These are phyloP conservation scores for Anarrhichthys ocellatus DNA, from an alignment of 2,113 vertebrate species.

Conservation along the genomic window DNA sequence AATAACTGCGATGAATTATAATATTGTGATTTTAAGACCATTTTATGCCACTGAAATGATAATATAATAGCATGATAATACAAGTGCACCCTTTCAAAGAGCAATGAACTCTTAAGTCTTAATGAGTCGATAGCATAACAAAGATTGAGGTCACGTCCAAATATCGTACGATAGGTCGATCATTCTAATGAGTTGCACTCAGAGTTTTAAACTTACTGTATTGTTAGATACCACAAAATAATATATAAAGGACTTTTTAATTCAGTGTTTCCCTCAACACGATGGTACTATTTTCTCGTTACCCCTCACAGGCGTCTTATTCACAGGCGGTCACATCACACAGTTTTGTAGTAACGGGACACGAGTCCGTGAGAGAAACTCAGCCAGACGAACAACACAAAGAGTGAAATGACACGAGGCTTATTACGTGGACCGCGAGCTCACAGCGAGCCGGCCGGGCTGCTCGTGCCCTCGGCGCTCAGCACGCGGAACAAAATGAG, in stretches of 20 bases:
- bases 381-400: too few species aligned
- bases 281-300: not conserved
- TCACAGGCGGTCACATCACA: constrained; percentile 16
- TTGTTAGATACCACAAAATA: too few species aligned
- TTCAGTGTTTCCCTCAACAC: not conserved
- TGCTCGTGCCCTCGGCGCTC: constrained; percentile 39
- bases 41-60: not conserved
- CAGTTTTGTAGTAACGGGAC: constrained; percentile 11
- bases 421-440: constrained; percentile 48
- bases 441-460: constrained; percentile 42
- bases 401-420: constrained; percentile 39
- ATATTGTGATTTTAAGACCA: not conserved
- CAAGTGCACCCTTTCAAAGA: too few species aligned
- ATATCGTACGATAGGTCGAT: too few species aligned
- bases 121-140: too few species aligned
- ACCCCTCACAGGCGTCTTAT: not conserved
- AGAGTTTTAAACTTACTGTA: too few species aligned
- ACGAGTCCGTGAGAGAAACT: constrained; percentile 12
- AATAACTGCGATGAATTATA: too few species aligned
- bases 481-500: constrained; percentile 58
- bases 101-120: too few species aligned
- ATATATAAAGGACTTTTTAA: not conserved
- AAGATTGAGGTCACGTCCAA: too few species aligned
- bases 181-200: too few species aligned
- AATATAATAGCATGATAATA: too few species aligned